phyloP scores from a whole-genome alignment of 2,888 invertebrate genomes.

The Blastobasis adustella region DNA sequence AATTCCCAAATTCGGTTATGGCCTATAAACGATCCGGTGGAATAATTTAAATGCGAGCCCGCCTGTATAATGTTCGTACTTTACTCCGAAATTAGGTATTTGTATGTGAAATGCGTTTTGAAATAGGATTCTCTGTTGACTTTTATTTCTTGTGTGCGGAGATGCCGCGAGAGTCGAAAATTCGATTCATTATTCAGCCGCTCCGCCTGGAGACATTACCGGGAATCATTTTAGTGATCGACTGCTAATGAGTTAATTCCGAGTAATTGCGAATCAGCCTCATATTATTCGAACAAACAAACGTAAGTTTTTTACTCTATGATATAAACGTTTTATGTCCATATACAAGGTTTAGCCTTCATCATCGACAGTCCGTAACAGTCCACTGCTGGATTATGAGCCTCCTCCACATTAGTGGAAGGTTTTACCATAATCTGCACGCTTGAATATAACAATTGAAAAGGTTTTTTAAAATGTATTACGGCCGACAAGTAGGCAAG shows the following conservation, averaged over 20 bases:
- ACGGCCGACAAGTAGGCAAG: too few species aligned
- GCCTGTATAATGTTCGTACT: conserved; percentile 73
- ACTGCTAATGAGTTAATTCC: conserved; percentile 12
- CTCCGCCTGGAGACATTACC: conserved; percentile 10
- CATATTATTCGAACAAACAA: too few species aligned
- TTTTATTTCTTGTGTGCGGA: conserved; percentile 50
- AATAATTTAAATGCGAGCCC: conserved; percentile 74
- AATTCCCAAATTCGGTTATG: conserved; percentile 75
- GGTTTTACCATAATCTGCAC: too few species aligned
- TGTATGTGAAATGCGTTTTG: conserved; percentile 74
- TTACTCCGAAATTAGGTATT: conserved; percentile 72
- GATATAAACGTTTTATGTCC: too few species aligned
- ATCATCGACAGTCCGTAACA: too few species aligned
- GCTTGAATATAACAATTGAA: too few species aligned
- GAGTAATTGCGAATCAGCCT: neutral
- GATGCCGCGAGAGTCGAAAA: conserved; percentile 17
- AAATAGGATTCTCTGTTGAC: conserved; percentile 61
- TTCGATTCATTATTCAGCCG: conserved; percentile 26
- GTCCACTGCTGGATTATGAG: too few species aligned
- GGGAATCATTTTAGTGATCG: conserved; percentile 11
- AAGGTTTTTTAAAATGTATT: too few species aligned
- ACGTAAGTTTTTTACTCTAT: too few species aligned
- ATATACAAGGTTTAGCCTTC: too few species aligned
- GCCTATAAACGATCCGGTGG: conserved; percentile 75
- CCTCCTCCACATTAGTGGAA: too few species aligned